Conservation (phyloP, 2,113 vertebrate genomes). For the Pycnonotus jocosus region DNA sequence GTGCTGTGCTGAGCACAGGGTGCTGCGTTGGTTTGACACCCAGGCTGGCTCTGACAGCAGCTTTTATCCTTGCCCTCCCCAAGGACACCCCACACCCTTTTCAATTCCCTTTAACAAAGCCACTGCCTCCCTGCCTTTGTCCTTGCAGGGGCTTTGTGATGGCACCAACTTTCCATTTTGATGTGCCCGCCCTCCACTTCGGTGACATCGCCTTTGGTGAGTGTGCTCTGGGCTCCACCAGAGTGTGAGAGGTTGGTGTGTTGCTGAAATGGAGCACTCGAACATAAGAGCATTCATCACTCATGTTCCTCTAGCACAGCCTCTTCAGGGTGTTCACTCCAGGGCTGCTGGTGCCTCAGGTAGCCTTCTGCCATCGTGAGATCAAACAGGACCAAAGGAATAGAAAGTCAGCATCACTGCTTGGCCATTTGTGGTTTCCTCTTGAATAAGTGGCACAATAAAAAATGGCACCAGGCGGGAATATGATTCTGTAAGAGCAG, state of each 20-base stretch:
- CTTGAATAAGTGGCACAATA: not conserved
- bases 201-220: conserved; percentile 86
- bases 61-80: not conserved
- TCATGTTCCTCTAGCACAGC: not conserved
- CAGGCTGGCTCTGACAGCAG: not conserved
- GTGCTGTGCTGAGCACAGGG: not conserved
- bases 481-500: not conserved
- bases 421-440: not conserved
- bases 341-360: not conserved
- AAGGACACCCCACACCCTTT: fast-evolving
- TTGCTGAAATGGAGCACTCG: not conserved
- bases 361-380: not conserved
- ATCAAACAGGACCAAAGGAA: not conserved
- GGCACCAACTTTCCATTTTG: conserved; percentile 81
- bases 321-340: not conserved
- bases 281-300: not conserved
- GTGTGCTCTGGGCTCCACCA: not conserved
- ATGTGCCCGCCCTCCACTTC: conserved; percentile 76
- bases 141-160: conserved; percentile 81
- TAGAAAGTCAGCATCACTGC: not conserved
- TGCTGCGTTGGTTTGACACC: not conserved
- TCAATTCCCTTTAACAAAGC: not conserved
- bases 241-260: not conserved
- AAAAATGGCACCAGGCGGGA: not conserved
- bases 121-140: not conserved